phyloP scores from a whole-genome alignment of 2,113 vertebrate genomes.

The Mus spicilegus region DNA sequence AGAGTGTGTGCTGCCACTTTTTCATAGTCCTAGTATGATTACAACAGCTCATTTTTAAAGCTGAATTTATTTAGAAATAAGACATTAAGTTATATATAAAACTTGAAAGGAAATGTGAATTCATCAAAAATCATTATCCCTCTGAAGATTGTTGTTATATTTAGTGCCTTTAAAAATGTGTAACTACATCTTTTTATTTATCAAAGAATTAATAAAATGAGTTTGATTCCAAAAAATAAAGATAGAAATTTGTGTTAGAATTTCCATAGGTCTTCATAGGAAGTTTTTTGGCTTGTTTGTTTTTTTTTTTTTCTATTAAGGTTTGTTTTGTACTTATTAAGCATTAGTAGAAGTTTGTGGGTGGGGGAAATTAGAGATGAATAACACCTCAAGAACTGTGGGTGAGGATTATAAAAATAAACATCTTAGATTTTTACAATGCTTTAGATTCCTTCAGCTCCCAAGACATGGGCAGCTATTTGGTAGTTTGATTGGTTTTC shows the following conservation, averaged over 20 bases:
- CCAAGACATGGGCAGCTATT: neutral
- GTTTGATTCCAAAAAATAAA: neutral
- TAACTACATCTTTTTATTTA: neutral
- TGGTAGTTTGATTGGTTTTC: conserved; percentile 14
- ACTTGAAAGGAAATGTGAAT: neutral
- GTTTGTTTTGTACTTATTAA: conserved; percentile 54
- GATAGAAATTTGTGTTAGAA: neutral
- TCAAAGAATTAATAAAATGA: conserved; percentile 44
- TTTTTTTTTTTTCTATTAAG: conserved; percentile 11
- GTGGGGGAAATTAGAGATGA: neutral
- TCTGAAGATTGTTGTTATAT: neutral
- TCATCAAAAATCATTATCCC: neutral
- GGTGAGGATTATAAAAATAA: conserved; percentile 63
- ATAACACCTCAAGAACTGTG: conserved; percentile 52
- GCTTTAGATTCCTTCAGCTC: conserved; percentile 52
- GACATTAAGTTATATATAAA: neutral
- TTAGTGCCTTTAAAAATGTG: conserved; percentile 21
- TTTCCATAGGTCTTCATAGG: neutral
- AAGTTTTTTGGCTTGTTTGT: conserved; percentile 25
- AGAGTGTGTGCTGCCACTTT: neutral
- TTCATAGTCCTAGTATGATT: neutral
- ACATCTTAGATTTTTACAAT: conserved; percentile 60
- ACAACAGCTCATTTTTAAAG: conserved; percentile 33
- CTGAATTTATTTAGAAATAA: conserved; percentile 21
- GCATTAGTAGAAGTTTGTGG: conserved; percentile 38